A percentile compares a stretch with the other conserved stretches of the same genome.
These are phyloP conservation scores for Aphidius gifuensis DNA, from an alignment of 1,140 invertebrate genomes.

Conservation along the genomic window DNA sequence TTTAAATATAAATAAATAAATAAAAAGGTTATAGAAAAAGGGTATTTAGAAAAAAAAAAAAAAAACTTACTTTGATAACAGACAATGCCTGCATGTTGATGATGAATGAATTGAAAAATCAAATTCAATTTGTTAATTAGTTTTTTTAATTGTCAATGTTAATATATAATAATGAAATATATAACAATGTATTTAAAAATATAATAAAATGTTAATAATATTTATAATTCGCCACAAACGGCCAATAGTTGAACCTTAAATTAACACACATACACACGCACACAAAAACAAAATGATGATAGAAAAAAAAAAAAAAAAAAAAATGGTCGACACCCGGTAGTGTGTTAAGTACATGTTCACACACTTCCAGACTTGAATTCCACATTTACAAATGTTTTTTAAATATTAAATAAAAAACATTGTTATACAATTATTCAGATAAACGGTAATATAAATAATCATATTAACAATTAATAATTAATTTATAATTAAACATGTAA, in stretches of 20 bases:
- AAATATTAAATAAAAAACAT: slow-evolving; percentile 21
- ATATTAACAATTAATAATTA: slow-evolving; percentile 6
- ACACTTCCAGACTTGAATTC: background rate
- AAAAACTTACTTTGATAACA: too few species aligned
- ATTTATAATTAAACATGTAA: background rate
- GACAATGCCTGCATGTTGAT: too few species aligned
- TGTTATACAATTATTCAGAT: slow-evolving; percentile 2
- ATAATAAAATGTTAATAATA: too few species aligned
- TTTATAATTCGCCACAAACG: slow-evolving; percentile 21
- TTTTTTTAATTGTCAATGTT: too few species aligned
- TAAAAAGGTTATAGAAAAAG: too few species aligned
- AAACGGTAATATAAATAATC: slow-evolving; percentile 23
- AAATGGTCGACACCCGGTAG: slow-evolving; percentile 30
- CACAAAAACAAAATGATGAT: background rate
- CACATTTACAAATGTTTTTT: slow-evolving; percentile 14
- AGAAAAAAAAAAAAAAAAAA: slow-evolving; percentile 13
- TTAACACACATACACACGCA: too few species aligned
- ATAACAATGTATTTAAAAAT: too few species aligned
- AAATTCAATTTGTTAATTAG: too few species aligned
- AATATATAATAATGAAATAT: too few species aligned
- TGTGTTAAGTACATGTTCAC: slow-evolving; percentile 7
- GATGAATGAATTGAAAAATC: too few species aligned
- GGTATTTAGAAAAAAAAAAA: too few species aligned
- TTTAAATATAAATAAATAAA: too few species aligned
- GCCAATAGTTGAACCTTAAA: slow-evolving; percentile 6